Evolutionary conservation across 2,888 invertebrate species (phyloP), one percentile per base, ranked within the genome.

Genomic region (Anodontia alba): DNA sequence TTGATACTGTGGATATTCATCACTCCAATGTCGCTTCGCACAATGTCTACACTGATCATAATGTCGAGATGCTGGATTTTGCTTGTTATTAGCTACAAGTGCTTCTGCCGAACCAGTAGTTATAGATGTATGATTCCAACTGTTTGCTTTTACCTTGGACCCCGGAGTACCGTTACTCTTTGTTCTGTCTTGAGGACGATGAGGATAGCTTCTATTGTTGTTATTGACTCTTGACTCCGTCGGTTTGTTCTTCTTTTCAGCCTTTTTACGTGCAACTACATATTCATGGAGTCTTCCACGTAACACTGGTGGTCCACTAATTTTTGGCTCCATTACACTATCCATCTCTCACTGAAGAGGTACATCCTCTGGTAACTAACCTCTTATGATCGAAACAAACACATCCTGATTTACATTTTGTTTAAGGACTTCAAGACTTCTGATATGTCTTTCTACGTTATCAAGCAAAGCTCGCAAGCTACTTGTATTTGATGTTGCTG

Each of bases 391-490:
- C 3, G 46, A 8, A 3, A 46, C 46, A 46, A 46, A 46, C 20
- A 46, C 46, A 20, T 46, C 46, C 17, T 46, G 46, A 15, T 46
- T 20, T 46, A 46, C 17, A 20, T 46, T 46, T 46, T 46, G 46
- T 12, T 46, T 46, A 2, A 46, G 3, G 3, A 46, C 46, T 15
- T 8, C 8, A 15, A 73, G 29, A 36, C 77, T 72, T 7, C 77
- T 5, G 8, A 80, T 42, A 57, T 80, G 80, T 46, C 49, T 75
- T 29, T 79, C 68, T 29, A 71, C 33, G 20, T 46, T 20, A 46
- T 46, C 20, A 2, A 46, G 20, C 46, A 46, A 46, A 15, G 46
- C 3, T 20, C 46, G 5, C n/a, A 46, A 46, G 17, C 46, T 46
- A 20, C 17, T 46, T 46, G 20, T 46, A 15, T 46, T 46, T 2